Base-by-base conservation (phyloP, 23 tunicate genomes). In the Ciona savignyi region DNA sequence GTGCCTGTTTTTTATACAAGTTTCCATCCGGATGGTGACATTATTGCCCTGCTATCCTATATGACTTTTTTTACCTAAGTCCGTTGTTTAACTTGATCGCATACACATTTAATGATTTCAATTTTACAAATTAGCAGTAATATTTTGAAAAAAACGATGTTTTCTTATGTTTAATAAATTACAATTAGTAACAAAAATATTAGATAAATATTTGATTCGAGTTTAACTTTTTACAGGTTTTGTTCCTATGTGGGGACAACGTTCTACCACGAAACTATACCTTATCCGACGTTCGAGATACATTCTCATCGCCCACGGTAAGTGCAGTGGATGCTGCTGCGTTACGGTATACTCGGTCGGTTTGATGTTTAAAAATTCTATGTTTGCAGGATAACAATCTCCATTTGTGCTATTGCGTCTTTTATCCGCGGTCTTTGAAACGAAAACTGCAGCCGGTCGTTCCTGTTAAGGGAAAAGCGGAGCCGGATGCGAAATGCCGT, bases 211-310 rank as follows among this genome's bases (percentile, higher is more conserved):
- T n/a, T n/a, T n/a, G n/a, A n/a, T n/a, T n/a, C n/a, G n/a, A n/a
- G n/a, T n/a, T n/a, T n/a, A n/a, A n/a, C n/a, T n/a, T n/a, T n/a
- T 75, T 74, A 75, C 35, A 87, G 95, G 74, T 87, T 21, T 35
- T 81, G 9, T 11, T 77, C 3, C 81, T 87, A 30, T 71, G 73
- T 35, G 82, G 86, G 11, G 82, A 78, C 22, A 84, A 77, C 51
- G 34, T 76, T 29, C 70, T 87, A 25, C 95, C 82, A 27, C 78
- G 65, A 56, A 68, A 19, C 0, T 87, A 70, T 74, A 76, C 82
- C n/a, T 32, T 87, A 2, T 32, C 60, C 32, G 95, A 87, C 80
- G 82, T 87, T 28, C 30, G 78, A 48, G 85, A 80, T 32, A 42
- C 62, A 11, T 87, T 87, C 29, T 73, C 86, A 0, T 86, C 85